Evolutionary conservation across 2,888 invertebrate genomes (phyloP).

Genomic region (Craniophora ligustri): DNA sequence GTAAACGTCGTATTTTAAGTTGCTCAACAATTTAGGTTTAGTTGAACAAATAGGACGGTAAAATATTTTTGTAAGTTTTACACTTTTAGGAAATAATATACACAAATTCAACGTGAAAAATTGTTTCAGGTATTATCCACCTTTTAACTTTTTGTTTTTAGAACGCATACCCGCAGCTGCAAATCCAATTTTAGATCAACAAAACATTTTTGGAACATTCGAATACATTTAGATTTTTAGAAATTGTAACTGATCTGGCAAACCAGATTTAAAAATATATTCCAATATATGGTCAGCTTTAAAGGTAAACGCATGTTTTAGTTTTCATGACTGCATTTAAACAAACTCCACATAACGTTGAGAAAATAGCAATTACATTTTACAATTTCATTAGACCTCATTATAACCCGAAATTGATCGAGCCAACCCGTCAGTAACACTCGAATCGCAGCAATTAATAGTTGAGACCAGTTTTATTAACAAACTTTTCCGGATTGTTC

Average conservation of each 20-base stretch:
- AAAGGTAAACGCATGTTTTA: too few species aligned
- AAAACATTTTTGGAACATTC: neutral
- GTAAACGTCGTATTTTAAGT: conserved; percentile 55
- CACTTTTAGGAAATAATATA: neutral
- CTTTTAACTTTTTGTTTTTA: conserved; percentile 2
- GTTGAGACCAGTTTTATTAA: conserved; percentile 66
- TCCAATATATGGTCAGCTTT: too few species aligned
- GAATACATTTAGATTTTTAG: too few species aligned
- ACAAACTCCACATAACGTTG: conserved; percentile 12
- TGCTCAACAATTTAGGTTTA: conserved; percentile 23
- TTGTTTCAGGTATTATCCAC: neutral
- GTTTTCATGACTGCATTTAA: too few species aligned
- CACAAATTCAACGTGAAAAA: neutral
- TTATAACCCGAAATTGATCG: conserved; percentile 41
- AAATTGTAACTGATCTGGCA: neutral
- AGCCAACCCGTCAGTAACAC: conserved; percentile 42
- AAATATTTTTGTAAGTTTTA: neutral
- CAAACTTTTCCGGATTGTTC: conserved; percentile 67
- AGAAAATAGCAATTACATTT: conserved; percentile 32
- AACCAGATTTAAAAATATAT: too few species aligned
- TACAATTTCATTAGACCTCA: conserved; percentile 26
- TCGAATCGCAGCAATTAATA: conserved; percentile 65
- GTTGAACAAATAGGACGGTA: conserved; percentile 19
- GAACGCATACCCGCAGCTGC: neutral
- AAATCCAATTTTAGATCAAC: neutral